Conservation (phyloP, 2,797 vertebrate genomes). For the Podarcis siculus region DNA sequence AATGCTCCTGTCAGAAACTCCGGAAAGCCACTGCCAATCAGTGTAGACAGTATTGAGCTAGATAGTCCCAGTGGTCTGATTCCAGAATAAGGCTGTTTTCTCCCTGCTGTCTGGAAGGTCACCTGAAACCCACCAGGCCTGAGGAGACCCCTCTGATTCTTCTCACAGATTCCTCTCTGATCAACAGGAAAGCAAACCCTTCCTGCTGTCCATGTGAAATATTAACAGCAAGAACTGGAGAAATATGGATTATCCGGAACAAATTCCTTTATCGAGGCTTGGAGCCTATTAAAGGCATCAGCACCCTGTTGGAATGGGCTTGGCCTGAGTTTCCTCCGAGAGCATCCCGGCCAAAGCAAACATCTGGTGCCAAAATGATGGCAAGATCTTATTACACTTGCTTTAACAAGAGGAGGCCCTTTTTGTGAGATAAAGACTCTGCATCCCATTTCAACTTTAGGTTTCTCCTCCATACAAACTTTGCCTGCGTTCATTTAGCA, state of each 20-base stretch:
- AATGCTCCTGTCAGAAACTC: too few relatives aligned
- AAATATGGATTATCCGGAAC: slow-evolving; percentile 29
- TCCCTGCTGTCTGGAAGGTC: too few relatives aligned
- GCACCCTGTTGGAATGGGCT: not conserved
- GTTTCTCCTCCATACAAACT: too few relatives aligned
- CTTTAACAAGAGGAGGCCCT: slow-evolving; percentile 50
- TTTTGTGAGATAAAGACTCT: slow-evolving; percentile 51
- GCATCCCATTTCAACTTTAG: not conserved
- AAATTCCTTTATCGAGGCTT: slow-evolving; percentile 51
- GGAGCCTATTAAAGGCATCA: not conserved
- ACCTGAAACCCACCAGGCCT: too few relatives aligned
- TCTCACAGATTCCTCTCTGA: not conserved
- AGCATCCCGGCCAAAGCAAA: slow-evolving; percentile 71
- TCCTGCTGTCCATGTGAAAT: accelerated
- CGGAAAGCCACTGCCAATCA: too few relatives aligned
- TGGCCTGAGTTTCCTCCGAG: not conserved
- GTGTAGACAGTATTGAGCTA: too few relatives aligned
- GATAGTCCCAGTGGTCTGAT: too few relatives aligned
- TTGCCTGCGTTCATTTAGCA: not conserved
- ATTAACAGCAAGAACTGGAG: accelerated
- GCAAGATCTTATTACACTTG: slow-evolving; percentile 62
- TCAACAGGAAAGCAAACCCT: not conserved
- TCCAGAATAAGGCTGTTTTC: too few relatives aligned
- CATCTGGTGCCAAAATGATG: slow-evolving; percentile 65
- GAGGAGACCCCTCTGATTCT: too few relatives aligned